A percentile compares a stretch with the other conserved stretches of the same genome.
phyloP scores from a whole-genome alignment of 2,113 vertebrate genomes.

The zebrafish (Danio rerio) region DNA sequence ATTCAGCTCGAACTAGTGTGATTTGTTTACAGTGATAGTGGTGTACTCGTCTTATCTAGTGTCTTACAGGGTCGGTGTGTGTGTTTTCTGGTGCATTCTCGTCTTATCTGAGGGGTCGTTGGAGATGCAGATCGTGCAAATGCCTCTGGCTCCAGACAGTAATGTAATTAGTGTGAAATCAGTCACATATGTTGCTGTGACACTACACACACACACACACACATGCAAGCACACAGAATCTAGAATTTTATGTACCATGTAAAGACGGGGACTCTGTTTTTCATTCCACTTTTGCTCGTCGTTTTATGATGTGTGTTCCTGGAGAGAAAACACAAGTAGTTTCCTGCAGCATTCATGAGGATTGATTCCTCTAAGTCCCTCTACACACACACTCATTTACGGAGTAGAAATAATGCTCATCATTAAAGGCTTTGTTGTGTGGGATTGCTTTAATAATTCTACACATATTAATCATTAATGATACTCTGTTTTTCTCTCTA shows the following conservation, averaged over 20 bases:
- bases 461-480: slow-evolving; percentile 46
- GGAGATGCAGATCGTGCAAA: slow-evolving; percentile 3
- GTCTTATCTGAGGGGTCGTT: slow-evolving; percentile 30
- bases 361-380: neutral
- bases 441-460: slow-evolving; percentile 26
- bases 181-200: slow-evolving; percentile 23
- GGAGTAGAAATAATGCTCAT: slow-evolving; percentile 23
- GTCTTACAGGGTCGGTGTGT: neutral
- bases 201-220: neutral
- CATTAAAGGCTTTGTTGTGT: slow-evolving; percentile 46
- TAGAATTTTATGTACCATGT: neutral
- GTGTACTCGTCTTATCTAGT: neutral
- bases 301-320: slow-evolving; percentile 25
- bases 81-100: slow-evolving; percentile 28
- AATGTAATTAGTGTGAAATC: slow-evolving; percentile 45
- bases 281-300: neutral
- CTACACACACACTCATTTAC: slow-evolving; percentile 24
- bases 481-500: slow-evolving; percentile 7
- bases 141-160: slow-evolving; percentile 28
- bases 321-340: slow-evolving; percentile 29
- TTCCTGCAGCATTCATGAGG: slow-evolving; percentile 17
- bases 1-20: neutral
- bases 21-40: slow-evolving; percentile 11
- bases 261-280: neutral
- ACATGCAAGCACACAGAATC: neutral